Evolutionary conservation across 1,140 invertebrate genomes (phyloP).

Genomic region (Papilio machaon): DNA sequence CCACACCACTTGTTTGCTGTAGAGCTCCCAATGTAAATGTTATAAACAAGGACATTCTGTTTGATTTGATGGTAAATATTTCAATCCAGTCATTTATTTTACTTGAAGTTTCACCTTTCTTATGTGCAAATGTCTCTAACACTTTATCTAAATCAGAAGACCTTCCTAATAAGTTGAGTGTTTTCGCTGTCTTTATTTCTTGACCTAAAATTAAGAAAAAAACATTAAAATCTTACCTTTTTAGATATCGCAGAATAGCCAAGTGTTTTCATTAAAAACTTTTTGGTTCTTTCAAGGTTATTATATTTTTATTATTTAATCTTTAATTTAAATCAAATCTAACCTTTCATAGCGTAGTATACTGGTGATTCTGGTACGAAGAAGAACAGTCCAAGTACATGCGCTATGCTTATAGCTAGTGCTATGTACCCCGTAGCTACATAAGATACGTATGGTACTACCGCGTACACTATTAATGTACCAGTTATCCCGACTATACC

Average conservation of each 20-base stretch:
- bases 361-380: constrained; percentile 62
- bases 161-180: constrained; percentile 55
- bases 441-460: constrained; percentile 57
- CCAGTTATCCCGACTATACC: constrained; percentile 60
- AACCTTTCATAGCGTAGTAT: constrained; percentile 61
- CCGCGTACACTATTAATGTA: constrained; percentile 55
- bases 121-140: constrained; percentile 50
- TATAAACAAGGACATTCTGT: constrained; percentile 60
- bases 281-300: too few relatives aligned
- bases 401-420: constrained; percentile 47
- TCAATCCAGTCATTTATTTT: constrained; percentile 58
- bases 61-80: constrained; percentile 61
- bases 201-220: constrained; percentile 46
- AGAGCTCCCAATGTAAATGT: constrained; percentile 55
- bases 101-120: constrained; percentile 38
- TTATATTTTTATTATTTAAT: too few relatives aligned
- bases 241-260: not conserved
- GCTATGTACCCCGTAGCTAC: constrained; percentile 55
- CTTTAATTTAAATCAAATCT: constrained; percentile 18
- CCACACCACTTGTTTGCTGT: constrained; percentile 62
- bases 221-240: not conserved
- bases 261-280: not conserved
- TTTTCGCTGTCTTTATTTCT: constrained; percentile 53
- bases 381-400: constrained; percentile 49
- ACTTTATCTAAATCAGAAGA: constrained; percentile 52